Evolutionary conservation across 2,888 invertebrate genomes (phyloP).

Genomic region (Strigamia transsilvanica): DNA sequence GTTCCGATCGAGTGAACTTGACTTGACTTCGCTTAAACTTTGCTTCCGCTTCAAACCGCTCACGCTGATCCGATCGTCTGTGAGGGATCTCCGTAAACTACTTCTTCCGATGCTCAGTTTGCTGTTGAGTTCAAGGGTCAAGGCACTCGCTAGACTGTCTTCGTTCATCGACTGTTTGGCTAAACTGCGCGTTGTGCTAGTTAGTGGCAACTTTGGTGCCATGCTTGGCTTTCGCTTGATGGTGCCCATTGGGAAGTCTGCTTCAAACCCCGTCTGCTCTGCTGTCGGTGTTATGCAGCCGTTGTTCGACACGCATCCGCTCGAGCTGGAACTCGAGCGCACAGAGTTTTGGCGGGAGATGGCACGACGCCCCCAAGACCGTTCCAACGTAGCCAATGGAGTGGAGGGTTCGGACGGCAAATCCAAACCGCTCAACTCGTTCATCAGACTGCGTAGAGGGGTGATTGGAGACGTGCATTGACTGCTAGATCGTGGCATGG

Average conservation of each 20-base stretch:
- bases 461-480: constrained; percentile 55
- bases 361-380: constrained; percentile 61
- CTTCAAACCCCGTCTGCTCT: constrained; percentile 66
- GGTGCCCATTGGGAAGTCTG: constrained; percentile 71
- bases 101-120: constrained; percentile 62
- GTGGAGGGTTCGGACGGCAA: constrained; percentile 56
- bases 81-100: constrained; percentile 57
- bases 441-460: constrained; percentile 51
- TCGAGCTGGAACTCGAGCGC: constrained; percentile 82
- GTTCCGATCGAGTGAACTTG: neutral
- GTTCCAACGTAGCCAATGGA: constrained; percentile 57
- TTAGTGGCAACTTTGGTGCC: constrained; percentile 85
- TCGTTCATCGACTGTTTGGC: constrained; percentile 81
- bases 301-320: constrained; percentile 75
- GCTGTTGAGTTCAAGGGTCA: constrained; percentile 57
- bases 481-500: constrained; percentile 66
- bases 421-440: constrained; percentile 43
- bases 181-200: constrained; percentile 87
- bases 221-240: constrained; percentile 88
- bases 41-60: constrained; percentile 54
- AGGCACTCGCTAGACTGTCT: constrained; percentile 59
- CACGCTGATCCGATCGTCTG: constrained; percentile 57
- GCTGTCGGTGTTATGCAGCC: constrained; percentile 74
- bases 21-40: constrained; percentile 29
- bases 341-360: constrained; percentile 68